These are phyloP conservation scores for Halesus radiatus DNA, from an alignment of 1,140 invertebrate genomes.

Conservation along the genomic window DNA sequence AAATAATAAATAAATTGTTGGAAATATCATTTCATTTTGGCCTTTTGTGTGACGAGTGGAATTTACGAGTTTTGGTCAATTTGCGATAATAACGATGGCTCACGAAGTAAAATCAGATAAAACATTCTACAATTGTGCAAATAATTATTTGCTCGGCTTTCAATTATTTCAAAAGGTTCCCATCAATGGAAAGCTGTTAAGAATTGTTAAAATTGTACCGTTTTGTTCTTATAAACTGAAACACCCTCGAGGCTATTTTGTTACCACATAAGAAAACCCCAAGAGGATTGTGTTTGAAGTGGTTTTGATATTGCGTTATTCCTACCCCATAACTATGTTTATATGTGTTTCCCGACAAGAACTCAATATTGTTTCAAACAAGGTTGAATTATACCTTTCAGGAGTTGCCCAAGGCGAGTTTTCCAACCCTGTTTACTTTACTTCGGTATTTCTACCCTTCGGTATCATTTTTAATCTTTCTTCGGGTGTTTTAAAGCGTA, in stretches of 20 bases:
- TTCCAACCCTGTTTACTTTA: neutral
- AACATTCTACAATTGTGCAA: conserved; percentile 2
- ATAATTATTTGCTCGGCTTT: neutral
- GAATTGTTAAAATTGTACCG: neutral
- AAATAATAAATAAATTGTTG: neutral
- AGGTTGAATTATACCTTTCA: conserved; percentile 41
- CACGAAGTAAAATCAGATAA: conserved; percentile 28
- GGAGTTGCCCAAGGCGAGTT: neutral
- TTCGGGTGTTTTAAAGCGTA: no score
- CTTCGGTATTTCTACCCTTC: no score
- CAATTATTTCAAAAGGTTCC: neutral
- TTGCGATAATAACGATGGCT: conserved; percentile 1
- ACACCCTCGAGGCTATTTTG: conserved; percentile 19
- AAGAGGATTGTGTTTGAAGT: conserved; percentile 50
- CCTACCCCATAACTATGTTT: conserved; percentile 32
- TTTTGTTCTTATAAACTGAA: neutral
- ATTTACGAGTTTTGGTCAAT: conserved; percentile 28
- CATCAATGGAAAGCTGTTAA: neutral
- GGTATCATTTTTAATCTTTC: no score
- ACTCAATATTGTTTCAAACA: conserved; percentile 53
- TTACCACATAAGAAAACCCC: conserved; percentile 34
- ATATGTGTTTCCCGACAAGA: conserved; percentile 34
- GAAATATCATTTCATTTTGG: conserved; percentile 31
- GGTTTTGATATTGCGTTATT: conserved; percentile 56
- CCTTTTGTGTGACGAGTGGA: conserved; percentile 32